Evolutionary conservation across 2,113 vertebrate genomes (phyloP), one percentile per base, ranked within the genome.

Genomic region (Cynocephalus volans): DNA sequence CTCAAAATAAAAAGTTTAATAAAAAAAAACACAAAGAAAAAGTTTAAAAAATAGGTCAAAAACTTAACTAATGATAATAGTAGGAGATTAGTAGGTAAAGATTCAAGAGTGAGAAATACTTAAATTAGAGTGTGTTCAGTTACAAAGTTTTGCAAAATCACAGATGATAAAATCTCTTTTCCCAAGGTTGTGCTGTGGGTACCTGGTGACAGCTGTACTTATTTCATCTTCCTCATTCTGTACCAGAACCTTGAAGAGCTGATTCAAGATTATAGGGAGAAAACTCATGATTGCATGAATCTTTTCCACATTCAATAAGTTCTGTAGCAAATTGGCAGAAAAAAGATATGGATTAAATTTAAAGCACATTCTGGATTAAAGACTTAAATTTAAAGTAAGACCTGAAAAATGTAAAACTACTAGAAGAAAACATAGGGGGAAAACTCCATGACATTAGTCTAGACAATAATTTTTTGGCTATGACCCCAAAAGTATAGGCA

Each of bases 211-310:
- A 95, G 99, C 97, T 90, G 98, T 99, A 69, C 98, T 98, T 97
- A 99, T 99, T 77, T 99, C 99, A 62, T 99, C 99, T 6, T 99
- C 98, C 65, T 99, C 99, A 90, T 99, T 99, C 97, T 99, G 99
- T 82, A 99, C 99, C 90, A 99, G 98, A 97, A 99, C 99, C 98
- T 99, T 99, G 98, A 99, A 99, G 76, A 99, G 99, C 45, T 99
- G 99, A 98, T 99, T 99, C 97, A 99, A 99, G 96, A 99, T 99
- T 87, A 99, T 97, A n/a, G 99, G 99, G 96, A 99, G 99, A 98
- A 99, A 99, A 96, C 99, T 99, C 97, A 99, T 99, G 95, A 99
- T 99, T 45, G 99, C 99, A 72, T 99, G 99, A 98, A 99, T 99
- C 98, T 98, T 99, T 98, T 99, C 99, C 96, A 99, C 99, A 90